Conservation (phyloP, 2,888 invertebrate species). For the Xylophagus ater region DNA sequence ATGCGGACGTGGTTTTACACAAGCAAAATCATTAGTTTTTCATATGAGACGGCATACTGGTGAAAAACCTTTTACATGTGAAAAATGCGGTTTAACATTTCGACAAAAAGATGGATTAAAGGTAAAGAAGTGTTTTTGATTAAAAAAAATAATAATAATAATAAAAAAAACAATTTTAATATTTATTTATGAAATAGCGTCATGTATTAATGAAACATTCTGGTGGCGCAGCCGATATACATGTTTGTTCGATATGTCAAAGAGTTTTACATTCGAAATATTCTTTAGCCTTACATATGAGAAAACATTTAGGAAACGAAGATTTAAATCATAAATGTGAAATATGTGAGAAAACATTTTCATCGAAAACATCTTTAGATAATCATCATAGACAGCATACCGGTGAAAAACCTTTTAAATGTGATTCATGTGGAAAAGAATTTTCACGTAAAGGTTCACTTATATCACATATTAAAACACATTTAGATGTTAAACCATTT, state of each 20-base stretch:
- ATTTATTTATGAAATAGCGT: slow-evolving; percentile 18
- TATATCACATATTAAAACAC: slow-evolving; percentile 15
- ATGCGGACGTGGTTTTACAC: slow-evolving; percentile 29
- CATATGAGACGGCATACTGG: slow-evolving; percentile 32
- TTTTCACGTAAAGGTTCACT: slow-evolving; percentile 17
- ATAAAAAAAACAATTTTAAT: not conserved
- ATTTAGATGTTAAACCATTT: slow-evolving; percentile 15
- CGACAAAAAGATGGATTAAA: slow-evolving; percentile 32
- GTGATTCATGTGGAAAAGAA: slow-evolving; percentile 14
- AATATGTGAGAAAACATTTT: slow-evolving; percentile 15
- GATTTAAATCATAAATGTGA: slow-evolving; percentile 27
- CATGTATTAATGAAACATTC: slow-evolving; percentile 27
- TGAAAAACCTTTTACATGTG: slow-evolving; percentile 31
- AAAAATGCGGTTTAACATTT: slow-evolving; percentile 27
- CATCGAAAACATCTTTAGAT: slow-evolving; percentile 14
- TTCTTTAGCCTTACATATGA: slow-evolving; percentile 25
- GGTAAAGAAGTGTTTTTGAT: slow-evolving; percentile 19
- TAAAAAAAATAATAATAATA: not conserved
- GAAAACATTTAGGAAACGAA: slow-evolving; percentile 33
- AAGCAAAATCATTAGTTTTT: slow-evolving; percentile 29
- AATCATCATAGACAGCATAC: slow-evolving; percentile 16
- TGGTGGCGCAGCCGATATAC: slow-evolving; percentile 15
- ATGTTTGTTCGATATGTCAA: slow-evolving; percentile 26
- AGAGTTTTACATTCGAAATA: slow-evolving; percentile 23
- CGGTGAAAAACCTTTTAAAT: slow-evolving; percentile 18